phyloP scores from a whole-genome alignment of 2,797 vertebrate species.

The Ataeniobius toweri region DNA sequence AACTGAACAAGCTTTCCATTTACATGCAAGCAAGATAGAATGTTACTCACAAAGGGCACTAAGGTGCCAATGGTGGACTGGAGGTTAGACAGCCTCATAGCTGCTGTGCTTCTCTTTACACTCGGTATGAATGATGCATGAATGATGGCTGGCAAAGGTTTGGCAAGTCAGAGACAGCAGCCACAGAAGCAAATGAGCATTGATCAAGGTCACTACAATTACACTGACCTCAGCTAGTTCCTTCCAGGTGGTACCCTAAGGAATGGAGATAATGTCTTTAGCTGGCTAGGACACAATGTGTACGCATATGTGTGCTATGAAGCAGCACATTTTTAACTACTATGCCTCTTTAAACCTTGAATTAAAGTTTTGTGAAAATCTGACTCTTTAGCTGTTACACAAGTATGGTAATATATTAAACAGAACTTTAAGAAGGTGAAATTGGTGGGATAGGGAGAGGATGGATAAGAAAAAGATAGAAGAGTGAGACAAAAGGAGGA shows the following conservation, averaged over 20 bases:
- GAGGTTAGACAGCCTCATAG: slow-evolving; percentile 59
- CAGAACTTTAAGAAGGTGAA: slow-evolving; percentile 52
- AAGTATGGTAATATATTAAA: slow-evolving; percentile 34
- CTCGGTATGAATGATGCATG: slow-evolving; percentile 75
- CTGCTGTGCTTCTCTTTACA: slow-evolving; percentile 62
- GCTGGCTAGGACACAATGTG: slow-evolving; percentile 38
- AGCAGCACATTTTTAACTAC: background rate
- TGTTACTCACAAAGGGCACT: slow-evolving; percentile 57
- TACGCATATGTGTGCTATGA: background rate
- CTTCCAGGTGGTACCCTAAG: slow-evolving; percentile 47
- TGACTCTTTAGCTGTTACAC: slow-evolving; percentile 12
- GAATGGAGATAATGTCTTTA: slow-evolving; percentile 54
- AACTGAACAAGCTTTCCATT: slow-evolving; percentile 49
- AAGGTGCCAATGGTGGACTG: slow-evolving; percentile 49
- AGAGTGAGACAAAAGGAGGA: slow-evolving; percentile 70
- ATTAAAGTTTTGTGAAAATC: too few species aligned
- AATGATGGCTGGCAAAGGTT: slow-evolving; percentile 40
- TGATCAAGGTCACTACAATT: slow-evolving; percentile 76
- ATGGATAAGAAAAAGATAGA: slow-evolving; percentile 23
- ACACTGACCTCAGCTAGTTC: slow-evolving; percentile 73
- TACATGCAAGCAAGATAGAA: slow-evolving; percentile 36
- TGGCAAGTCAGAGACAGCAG: slow-evolving; percentile 49
- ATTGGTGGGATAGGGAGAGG: slow-evolving; percentile 33
- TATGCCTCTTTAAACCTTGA: too few species aligned
- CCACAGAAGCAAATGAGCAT: slow-evolving; percentile 71